A percentile compares a stretch with the other conserved stretches of the same genome.
Evolutionary conservation across 2,113 vertebrate species (phyloP).

Genomic region (Callorhinus ursinus): DNA sequence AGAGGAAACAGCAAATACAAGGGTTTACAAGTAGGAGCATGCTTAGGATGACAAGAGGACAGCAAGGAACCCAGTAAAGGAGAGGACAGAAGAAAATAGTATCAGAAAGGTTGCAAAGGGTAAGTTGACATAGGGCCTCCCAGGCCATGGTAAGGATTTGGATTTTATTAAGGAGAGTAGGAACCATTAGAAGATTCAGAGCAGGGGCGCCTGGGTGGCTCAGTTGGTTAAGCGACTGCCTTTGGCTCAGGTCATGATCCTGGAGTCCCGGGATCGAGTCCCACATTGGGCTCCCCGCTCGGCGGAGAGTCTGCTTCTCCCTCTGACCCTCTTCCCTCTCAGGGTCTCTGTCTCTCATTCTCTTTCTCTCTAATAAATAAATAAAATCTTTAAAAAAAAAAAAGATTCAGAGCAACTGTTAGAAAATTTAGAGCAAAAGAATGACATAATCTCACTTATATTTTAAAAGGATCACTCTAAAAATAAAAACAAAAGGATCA

Average conservation of each 20-base stretch:
- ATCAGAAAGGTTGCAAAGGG: not conserved
- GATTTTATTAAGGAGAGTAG: not conserved
- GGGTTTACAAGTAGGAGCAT: not conserved
- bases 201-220: too few species aligned
- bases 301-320: too few species aligned
- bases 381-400: too few species aligned
- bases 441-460: not conserved
- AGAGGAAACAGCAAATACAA: not conserved
- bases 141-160: not conserved
- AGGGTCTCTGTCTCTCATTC: too few species aligned
- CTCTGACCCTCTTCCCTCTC: too few species aligned
- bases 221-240: too few species aligned
- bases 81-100: not conserved
- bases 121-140: not conserved
- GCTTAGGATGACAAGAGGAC: not conserved
- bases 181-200: not conserved
- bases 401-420: not conserved
- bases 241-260: too few species aligned
- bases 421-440: not conserved
- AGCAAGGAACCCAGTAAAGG: not conserved
- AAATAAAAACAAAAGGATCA: not conserved
- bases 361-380: too few species aligned
- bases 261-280: too few species aligned
- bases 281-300: too few species aligned
- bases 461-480: not conserved